Evolutionary conservation across 2,797 vertebrate species (phyloP), one percentile per base, ranked within the genome.

Genomic region (Nannoperca obscura): DNA sequence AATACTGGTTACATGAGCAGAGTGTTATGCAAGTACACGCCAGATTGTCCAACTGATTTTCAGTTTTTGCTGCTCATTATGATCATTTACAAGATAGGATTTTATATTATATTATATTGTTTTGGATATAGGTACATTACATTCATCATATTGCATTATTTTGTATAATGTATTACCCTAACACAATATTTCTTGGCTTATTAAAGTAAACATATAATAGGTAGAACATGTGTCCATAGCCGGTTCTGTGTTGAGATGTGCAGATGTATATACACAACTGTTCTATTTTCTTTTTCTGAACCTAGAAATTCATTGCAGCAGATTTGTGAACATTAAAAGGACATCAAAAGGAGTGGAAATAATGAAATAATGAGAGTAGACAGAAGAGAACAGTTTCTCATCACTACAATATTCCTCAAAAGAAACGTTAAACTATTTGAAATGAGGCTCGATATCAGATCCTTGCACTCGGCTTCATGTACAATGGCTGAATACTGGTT

Each of bases 351-450:
- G 20, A 24, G 66, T 19, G 44, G 49, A 40, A 62, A 49, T 49
- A 49, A 49, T n/a, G 36, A 73, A 69, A 79, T 71, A 73, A 66
- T 50, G 64, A 38, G 62, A 66, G 34, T 1, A 60, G 13, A 75
- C 9, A 50, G 55, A 20, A 54, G n/a, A 70, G 30, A 69, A 22
- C 32, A 79, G 14, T 44, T 44, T 54, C 46, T 68, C 54, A 65
- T 46, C 46, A 44, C 24, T 64, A 34, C 42, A 38, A 15, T 55
- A 19, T 55, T 71, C 61, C 46, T 69, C 40, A 64, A 66, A 62
- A 44, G 14, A 72, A 32, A 65, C 49, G 3, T 30, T 77, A 69
- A 19, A 57, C 15, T 14, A 36, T 59, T 68, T 60, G 5, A 60
- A 70, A 73, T 79, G 1, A 78, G 24, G 34, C 42, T 57, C 38